These are phyloP conservation scores for Arctopsyche grandis DNA, from an alignment of 1,140 invertebrate genomes.

Conservation along the genomic window DNA sequence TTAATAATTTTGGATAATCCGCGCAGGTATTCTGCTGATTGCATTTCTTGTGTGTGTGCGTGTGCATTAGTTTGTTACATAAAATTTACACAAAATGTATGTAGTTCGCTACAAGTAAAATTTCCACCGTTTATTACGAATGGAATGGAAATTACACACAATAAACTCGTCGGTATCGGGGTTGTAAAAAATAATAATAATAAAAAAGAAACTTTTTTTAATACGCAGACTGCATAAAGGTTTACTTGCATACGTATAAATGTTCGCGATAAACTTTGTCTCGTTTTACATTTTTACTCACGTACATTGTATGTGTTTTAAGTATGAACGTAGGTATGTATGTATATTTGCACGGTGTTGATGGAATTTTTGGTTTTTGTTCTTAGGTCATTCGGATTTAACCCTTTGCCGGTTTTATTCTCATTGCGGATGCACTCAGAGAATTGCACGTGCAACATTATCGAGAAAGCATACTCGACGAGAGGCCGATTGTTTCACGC, in stretches of 20 bases:
- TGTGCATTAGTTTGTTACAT: too few species aligned
- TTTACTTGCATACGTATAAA: not conserved
- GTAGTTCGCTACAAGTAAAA: constrained; percentile 1
- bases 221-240: not conserved
- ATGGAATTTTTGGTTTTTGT: too few species aligned
- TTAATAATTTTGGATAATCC: too few species aligned
- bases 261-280: constrained; percentile 15
- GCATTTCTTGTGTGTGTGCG: too few species aligned
- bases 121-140: constrained; percentile 11
- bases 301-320: too few species aligned
- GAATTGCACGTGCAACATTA: constrained; percentile 49
- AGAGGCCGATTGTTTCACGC: constrained; percentile 39
- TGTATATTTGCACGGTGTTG: too few species aligned
- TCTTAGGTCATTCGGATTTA: too few species aligned
- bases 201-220: not conserved
- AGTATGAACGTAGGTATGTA: too few species aligned
- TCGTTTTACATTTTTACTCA: not conserved
- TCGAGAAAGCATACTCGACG: constrained; percentile 46
- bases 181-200: not conserved
- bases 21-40: too few species aligned
- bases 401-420: too few species aligned
- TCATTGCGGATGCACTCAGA: constrained; percentile 52
- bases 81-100: not conserved
- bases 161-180: constrained; percentile 11
- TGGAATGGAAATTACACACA: constrained; percentile 17